Evolutionary conservation across 2,888 invertebrate genomes (phyloP), one percentile per base, ranked within the genome.

Genomic region (Drosophila putrida): DNA sequence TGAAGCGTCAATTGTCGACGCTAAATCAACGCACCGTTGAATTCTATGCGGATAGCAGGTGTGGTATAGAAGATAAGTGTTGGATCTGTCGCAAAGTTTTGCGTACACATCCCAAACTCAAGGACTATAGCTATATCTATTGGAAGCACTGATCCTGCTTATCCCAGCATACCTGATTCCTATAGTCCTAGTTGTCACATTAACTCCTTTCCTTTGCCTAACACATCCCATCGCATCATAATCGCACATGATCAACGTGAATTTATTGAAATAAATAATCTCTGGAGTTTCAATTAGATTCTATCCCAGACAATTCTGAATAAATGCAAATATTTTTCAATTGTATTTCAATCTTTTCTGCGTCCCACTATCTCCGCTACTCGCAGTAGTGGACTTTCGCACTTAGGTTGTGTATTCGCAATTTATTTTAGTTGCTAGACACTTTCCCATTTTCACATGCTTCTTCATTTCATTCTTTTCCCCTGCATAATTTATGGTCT

Each of bases 11-110:
- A 65, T 69, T 92, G 67, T 91, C 91, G 64, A 80, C 91, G 43
- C 80, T 92, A 35, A 92, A 91, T 81, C 90, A 91, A 72, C 91
- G 90, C 71, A 92, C 92, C 35, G 90, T 90, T 20, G 92, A 92
- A 73, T 91, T 92, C 84, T 92, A 92, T 83, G 90, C 91, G 78
- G 92, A 92, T 82, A 91, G 92, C 90, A 92, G 92, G 92, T 92
- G 92, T 73, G 92, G 90, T 75, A 90, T 91, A 78, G 83, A 82
- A 71, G 90, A 91, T 89, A 91, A 91, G 88, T 91, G 91, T 89
- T 91, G 91, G 90, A 88, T 91, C 31, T 91, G 91, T 82, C 91
- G 91, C 78, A 91, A 91, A 68, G 91, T 91, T 11, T 69, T 90
- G 90, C 90, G 91, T 59, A 89, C 89, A 67, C 91, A 91, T 90